Conservation (phyloP, 2,888 invertebrate species). For the Archaeoteleia sp. region DNA sequence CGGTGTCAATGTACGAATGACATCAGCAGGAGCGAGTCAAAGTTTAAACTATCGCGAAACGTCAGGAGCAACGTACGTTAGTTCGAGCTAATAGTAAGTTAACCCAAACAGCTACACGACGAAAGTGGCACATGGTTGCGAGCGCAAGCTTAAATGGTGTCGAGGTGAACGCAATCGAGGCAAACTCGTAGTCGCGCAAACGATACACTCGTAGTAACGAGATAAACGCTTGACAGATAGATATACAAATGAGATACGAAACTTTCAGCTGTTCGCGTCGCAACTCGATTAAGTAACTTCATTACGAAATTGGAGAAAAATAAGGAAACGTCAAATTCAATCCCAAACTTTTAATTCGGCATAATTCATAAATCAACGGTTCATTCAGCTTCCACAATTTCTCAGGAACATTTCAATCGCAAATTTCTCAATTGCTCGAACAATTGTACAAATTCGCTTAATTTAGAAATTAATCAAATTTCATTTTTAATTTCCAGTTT, state of each 20-base stretch:
- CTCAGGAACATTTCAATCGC: too few relatives aligned
- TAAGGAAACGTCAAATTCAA: background rate
- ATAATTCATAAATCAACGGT: too few relatives aligned
- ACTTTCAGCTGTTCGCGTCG: conserved; percentile 8
- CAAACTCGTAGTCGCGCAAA: conserved; percentile 26
- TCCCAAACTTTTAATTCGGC: conserved; percentile 1
- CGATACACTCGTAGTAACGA: conserved; percentile 30
- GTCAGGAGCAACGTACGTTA: conserved; percentile 24
- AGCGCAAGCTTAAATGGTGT: conserved; percentile 31
- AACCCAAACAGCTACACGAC: conserved; percentile 37
- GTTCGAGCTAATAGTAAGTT: conserved; percentile 38
- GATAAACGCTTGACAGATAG: conserved; percentile 29
- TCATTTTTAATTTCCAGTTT: too few relatives aligned
- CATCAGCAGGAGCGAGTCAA: conserved; percentile 24
- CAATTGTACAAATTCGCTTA: too few relatives aligned
- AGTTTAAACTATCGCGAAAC: conserved; percentile 34
- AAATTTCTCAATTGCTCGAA: too few relatives aligned
- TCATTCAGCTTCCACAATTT: too few relatives aligned
- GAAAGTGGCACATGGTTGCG: conserved; percentile 33
- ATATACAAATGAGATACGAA: conserved; percentile 26
- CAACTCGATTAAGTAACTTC: background rate
- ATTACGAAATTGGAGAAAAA: too few relatives aligned
- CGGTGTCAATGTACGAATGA: conserved; percentile 23
- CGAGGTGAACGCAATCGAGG: conserved; percentile 17
- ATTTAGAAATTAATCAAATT: too few relatives aligned